These are phyloP conservation scores for Drosophila nr. fundita DNA, from an alignment of 2,888 invertebrate species.

Conservation along the genomic window DNA sequence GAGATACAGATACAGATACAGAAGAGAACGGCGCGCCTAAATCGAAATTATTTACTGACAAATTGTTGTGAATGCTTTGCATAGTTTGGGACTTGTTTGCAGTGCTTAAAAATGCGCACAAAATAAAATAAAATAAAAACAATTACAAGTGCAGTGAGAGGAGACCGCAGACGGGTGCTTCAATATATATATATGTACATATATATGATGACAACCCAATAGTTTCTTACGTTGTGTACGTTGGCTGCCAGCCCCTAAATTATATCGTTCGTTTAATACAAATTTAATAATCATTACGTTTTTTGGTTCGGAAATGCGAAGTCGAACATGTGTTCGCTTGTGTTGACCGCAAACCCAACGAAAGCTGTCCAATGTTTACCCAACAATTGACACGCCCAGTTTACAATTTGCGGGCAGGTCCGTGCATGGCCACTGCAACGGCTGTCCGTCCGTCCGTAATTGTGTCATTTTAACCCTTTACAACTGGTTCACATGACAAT, in stretches of 20 bases:
- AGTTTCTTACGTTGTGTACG: slow-evolving; percentile 15
- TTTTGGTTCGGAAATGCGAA: slow-evolving; percentile 59
- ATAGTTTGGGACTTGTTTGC: slow-evolving; percentile 70
- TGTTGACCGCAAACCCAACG: slow-evolving; percentile 65
- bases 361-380: slow-evolving; percentile 80
- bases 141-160: slow-evolving; percentile 50
- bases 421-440: slow-evolving; percentile 22
- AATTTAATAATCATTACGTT: slow-evolving; percentile 65
- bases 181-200: slow-evolving; percentile 17
- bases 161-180: slow-evolving; percentile 30
- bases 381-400: slow-evolving; percentile 80
- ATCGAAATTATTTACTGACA: slow-evolving; percentile 84
- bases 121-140: slow-evolving; percentile 51
- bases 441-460: slow-evolving; percentile 52
- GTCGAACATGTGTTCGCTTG: slow-evolving; percentile 72
- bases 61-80: slow-evolving; percentile 83
- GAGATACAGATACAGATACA: slow-evolving; percentile 33
- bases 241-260: slow-evolving; percentile 46
- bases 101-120: slow-evolving; percentile 60
- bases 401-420: slow-evolving; percentile 53
- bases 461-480: slow-evolving; percentile 75
- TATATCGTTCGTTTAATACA: slow-evolving; percentile 65
- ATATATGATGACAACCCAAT: slow-evolving; percentile 28
- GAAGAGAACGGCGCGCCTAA: slow-evolving; percentile 40
- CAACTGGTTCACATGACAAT: neutral